Base-by-base conservation (phyloP, 2,113 vertebrate species). In the Amblyornis subalaris region DNA sequence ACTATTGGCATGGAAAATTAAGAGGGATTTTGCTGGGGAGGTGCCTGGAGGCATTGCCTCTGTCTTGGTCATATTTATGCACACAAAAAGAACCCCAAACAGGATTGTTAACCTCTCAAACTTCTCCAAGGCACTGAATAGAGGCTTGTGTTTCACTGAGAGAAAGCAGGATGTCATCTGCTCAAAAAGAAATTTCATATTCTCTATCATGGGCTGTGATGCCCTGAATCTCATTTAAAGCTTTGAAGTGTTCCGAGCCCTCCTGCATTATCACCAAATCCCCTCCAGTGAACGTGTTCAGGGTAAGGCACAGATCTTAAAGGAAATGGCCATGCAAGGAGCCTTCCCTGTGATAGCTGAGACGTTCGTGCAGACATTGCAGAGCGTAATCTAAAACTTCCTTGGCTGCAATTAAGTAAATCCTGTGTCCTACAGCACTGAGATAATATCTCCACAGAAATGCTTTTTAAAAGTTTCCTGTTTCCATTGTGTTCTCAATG, bases 371-470 rank as follows among this genome's bases (percentile, higher is more conserved):
- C 75, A 89, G 95, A 78, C 94, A 86, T 74, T 94, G 76, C 60
- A 54, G 42, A 89, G 94, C 3, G 90, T 97, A 97, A 97, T 96
- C 94, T 92, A 92, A 95, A 95, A 92, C 78, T 83, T 97, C 94
- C 92, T 94, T 72, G 85, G 92, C 91, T 94, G 92, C 94, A 95
- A 92, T 96, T 95, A 97, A 95, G 93, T 85, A 93, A 94, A 96
- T 94, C 40, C 96, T 78, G 60, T 91, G 86, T 93, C 95, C 93
- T 90, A 86, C 78, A 94, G 96, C 93, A 89, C 66, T 89, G 93
- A 95, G 94, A 97, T 96, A 93, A 64, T 94, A 97, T 96, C 95
- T 94, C 64, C 57, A 65, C 69, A 97, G 93, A 97, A 97, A 97
- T 93, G 96, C 94, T 95, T 94, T 94, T 90, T 89, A 62, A 85